Conservation (phyloP, 2,113 vertebrate genomes). For the Chamaetylas fuelleborni region DNA sequence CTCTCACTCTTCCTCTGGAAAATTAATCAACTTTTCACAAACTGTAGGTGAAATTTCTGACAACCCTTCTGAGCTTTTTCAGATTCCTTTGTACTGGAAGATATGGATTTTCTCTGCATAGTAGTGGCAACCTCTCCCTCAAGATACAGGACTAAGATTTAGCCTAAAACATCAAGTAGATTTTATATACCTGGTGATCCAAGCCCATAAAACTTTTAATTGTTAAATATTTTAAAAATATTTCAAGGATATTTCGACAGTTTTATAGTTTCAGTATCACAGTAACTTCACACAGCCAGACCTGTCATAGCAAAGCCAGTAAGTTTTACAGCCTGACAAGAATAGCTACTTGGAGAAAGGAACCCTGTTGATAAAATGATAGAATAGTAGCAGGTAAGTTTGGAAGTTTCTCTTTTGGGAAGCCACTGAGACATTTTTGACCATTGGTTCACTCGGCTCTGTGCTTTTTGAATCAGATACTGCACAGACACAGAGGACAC, state of each 20-base stretch:
- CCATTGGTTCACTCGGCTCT: not conserved
- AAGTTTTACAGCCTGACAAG: not conserved
- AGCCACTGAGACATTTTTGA: not conserved
- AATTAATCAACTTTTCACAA: slow-evolving; percentile 36
- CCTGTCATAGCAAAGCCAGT: not conserved
- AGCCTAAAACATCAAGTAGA: not conserved
- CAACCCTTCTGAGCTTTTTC: not conserved
- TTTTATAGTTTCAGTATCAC: not conserved
- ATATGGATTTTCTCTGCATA: not conserved
- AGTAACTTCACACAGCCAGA: not conserved
- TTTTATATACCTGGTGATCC: not conserved
- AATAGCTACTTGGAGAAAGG: not conserved
- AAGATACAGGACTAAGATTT: not conserved
- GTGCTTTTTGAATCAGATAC: not conserved
- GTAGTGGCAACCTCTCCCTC: not conserved
- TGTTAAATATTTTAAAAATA: not conserved
- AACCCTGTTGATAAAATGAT: not conserved
- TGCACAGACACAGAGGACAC: not conserved
- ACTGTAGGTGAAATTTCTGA: slow-evolving; percentile 43
- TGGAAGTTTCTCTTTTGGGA: not conserved
- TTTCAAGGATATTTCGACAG: not conserved
- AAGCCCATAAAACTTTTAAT: not conserved
- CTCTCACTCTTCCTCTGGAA: not conserved
- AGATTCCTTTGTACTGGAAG: not conserved
- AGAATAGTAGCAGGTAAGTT: not conserved